Percentiles rank a stretch among this genome's conserved stretches.
Evolutionary conservation across 2,888 invertebrate genomes (phyloP).

Genomic region (Cephus pygmeus): DNA sequence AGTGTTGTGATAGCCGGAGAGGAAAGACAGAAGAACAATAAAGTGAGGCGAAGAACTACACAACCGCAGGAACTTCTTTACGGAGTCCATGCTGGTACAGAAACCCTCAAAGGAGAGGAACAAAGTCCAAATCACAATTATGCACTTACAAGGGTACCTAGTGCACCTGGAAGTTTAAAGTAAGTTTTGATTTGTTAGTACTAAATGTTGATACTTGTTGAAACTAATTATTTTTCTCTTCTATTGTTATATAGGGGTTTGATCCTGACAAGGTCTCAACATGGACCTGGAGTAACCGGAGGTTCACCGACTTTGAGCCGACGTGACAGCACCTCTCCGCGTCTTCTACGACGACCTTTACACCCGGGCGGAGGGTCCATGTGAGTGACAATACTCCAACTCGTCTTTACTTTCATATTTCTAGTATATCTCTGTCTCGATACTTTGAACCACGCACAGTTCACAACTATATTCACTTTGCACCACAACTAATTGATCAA

Average conservation of each 20-base stretch:
- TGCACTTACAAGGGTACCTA: constrained; percentile 75
- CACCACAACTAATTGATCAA: constrained; percentile 6
- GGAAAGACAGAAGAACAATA: constrained; percentile 61
- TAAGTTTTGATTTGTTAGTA: constrained; percentile 58
- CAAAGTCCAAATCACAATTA: constrained; percentile 59
- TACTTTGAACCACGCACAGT: constrained; percentile 52
- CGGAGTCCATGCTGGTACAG: constrained; percentile 55
- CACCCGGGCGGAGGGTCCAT: constrained; percentile 64
- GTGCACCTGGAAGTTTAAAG: constrained; percentile 82
- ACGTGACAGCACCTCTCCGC: constrained; percentile 62
- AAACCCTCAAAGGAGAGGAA: constrained; percentile 56
- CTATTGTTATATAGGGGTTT: constrained; percentile 51
- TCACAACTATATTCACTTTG: constrained; percentile 18
- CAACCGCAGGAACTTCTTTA: constrained; percentile 78
- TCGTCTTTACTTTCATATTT: constrained; percentile 54
- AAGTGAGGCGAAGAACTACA: constrained; percentile 75
- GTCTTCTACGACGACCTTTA: constrained; percentile 59
- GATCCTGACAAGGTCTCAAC: constrained; percentile 59
- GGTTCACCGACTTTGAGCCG: constrained; percentile 61
- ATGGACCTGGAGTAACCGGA: constrained; percentile 47
- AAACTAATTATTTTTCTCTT: not conserved
- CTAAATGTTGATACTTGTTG: not conserved
- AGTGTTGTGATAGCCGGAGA: constrained; percentile 53
- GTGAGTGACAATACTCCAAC: constrained; percentile 63
- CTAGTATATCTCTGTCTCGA: constrained; percentile 54